Percentiles rank a stretch among this genome's conserved stretches.
These are phyloP conservation scores for Opisthocomus hoazin DNA, from an alignment of 2,113 vertebrate species.

Conservation along the genomic window DNA sequence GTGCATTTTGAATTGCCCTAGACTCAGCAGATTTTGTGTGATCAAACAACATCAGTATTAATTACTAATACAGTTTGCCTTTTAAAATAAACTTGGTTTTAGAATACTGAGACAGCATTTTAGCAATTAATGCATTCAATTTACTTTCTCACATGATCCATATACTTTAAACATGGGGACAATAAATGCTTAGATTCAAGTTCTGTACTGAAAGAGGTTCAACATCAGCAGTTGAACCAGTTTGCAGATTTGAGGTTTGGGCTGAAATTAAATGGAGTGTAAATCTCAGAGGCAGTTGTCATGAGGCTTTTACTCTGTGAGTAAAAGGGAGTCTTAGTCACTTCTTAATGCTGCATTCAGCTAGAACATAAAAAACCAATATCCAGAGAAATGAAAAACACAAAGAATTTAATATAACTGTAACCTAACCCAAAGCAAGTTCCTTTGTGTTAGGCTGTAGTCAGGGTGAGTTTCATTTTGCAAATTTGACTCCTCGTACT, in stretches of 20 bases:
- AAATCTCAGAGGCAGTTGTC: not conserved
- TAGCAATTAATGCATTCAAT: not conserved
- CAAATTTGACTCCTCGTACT: not conserved
- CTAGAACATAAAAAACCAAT: not conserved
- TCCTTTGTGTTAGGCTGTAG: not conserved
- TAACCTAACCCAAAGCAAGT: not conserved
- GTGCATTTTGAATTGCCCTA: not conserved
- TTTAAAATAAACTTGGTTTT: conserved; percentile 28
- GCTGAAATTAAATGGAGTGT: not conserved
- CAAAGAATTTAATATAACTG: not conserved
- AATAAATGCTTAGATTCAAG: not conserved
- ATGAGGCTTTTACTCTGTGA: not conserved
- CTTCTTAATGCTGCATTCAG: not conserved
- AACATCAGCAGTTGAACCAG: not conserved
- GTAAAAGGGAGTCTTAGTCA: not conserved
- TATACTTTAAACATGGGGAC: not conserved
- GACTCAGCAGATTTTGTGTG: conserved; percentile 19
- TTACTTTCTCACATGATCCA: not conserved
- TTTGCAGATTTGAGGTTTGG: not conserved
- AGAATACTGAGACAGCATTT: not conserved
- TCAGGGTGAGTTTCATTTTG: not conserved
- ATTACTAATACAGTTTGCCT: not conserved
- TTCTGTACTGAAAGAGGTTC: not conserved
- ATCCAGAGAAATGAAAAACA: not conserved
- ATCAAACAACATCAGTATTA: conserved; percentile 45